Conservation (phyloP, 2,888 invertebrate genomes). For the Tetramorium bicarinatum region DNA sequence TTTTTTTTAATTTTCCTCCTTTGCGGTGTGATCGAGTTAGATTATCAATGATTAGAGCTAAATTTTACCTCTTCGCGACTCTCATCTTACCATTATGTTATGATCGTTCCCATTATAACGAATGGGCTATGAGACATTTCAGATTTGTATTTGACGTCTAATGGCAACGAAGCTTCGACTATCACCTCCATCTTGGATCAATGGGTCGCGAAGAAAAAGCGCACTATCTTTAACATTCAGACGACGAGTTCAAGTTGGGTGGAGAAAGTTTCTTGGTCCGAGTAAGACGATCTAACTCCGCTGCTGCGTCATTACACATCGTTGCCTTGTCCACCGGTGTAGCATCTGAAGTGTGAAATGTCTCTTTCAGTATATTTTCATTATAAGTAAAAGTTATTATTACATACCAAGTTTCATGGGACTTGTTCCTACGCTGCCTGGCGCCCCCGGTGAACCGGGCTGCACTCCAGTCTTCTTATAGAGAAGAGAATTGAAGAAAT, state of each 20-base stretch:
- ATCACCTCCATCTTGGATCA: constrained; percentile 1
- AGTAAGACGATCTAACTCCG: constrained; percentile 96
- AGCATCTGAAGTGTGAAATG: constrained; percentile 73
- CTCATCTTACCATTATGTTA: constrained; percentile 50
- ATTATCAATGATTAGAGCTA: constrained; percentile 29
- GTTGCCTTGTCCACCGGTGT: constrained; percentile 90
- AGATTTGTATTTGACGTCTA: constrained; percentile 6
- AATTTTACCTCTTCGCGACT: constrained; percentile 54
- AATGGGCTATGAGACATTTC: not conserved
- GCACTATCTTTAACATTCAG: constrained; percentile 78
- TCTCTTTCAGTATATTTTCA: constrained; percentile 1
- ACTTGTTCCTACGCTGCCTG: constrained; percentile 85
- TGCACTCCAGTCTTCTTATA: constrained; percentile 96
- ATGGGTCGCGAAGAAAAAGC: constrained; percentile 64
- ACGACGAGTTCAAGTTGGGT: constrained; percentile 81
- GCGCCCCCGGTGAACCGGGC: constrained; percentile 88
- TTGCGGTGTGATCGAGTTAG: constrained; percentile 36
- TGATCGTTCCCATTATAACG: not conserved
- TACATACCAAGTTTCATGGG: constrained; percentile 80
- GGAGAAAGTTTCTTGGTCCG: constrained; percentile 89
- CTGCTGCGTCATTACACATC: constrained; percentile 96
- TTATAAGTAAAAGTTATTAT: constrained; percentile 3
- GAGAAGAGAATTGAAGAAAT: constrained; percentile 98
- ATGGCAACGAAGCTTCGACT: constrained; percentile 27
- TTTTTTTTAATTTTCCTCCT: constrained; percentile 12